Evolutionary conservation across 2,113 vertebrate genomes (phyloP).

Genomic region (Heteronetta atricapilla): DNA sequence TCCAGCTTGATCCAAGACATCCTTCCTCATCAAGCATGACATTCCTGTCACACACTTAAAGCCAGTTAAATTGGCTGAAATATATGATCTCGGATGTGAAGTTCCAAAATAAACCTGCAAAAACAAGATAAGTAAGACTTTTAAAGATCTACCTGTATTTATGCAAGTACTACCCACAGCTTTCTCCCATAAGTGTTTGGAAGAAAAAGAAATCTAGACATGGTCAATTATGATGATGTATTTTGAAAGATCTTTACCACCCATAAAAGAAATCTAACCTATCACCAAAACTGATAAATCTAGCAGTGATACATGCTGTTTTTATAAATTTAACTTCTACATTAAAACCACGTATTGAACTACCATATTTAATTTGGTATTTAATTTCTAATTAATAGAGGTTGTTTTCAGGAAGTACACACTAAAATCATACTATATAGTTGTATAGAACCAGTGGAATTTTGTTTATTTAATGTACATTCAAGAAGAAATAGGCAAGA

Average conservation of each 20-base stretch:
- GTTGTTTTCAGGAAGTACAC: neutral
- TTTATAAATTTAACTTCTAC: neutral
- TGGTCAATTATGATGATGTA: neutral
- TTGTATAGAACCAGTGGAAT: neutral
- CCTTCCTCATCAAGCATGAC: conserved; percentile 98
- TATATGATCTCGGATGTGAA: conserved; percentile 96
- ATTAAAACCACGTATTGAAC: neutral
- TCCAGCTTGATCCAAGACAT: conserved; percentile 94
- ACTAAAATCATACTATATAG: neutral
- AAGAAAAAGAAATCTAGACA: neutral
- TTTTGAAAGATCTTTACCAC: neutral
- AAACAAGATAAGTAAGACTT: conserved; percentile 2
- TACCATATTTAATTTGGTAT: neutral
- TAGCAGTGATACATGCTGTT: neutral
- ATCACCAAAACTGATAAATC: neutral
- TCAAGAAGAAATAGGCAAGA: neutral
- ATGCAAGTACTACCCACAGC: neutral
- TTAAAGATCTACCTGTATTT: neutral
- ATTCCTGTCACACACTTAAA: conserved; percentile 98
- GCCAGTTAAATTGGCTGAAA: conserved; percentile 95
- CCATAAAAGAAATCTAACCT: neutral
- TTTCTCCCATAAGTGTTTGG: neutral
- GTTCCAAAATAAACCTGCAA: conserved; percentile 96
- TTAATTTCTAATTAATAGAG: neutral
- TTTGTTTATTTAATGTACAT: neutral